These are phyloP conservation scores for Drosophila mettleri DNA, from an alignment of 2,888 invertebrate species.

Conservation along the genomic window DNA sequence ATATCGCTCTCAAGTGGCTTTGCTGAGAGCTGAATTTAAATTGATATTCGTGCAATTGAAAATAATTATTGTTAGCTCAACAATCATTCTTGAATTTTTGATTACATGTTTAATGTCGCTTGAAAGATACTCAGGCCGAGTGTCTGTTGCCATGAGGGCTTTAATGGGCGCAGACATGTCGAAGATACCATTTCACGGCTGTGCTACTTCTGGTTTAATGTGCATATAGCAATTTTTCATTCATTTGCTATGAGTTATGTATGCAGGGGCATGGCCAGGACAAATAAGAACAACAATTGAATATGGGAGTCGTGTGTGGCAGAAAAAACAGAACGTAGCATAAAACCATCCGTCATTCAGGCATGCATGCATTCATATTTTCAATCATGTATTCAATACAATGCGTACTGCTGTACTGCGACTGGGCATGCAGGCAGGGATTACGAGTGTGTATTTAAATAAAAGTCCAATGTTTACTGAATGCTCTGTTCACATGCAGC, in stretches of 20 bases:
- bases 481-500: slow-evolving; percentile 44
- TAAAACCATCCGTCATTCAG: slow-evolving; percentile 67
- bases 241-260: slow-evolving; percentile 64
- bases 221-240: slow-evolving; percentile 42
- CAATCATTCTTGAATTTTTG: not conserved
- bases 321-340: slow-evolving; percentile 35
- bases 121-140: not conserved
- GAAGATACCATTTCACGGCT: not conserved
- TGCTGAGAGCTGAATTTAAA: not conserved
- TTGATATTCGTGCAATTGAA: not conserved
- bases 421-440: slow-evolving; percentile 30
- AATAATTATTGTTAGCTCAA: not conserved
- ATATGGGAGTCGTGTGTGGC: slow-evolving; percentile 68
- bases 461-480: slow-evolving; percentile 70
- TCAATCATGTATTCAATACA: slow-evolving; percentile 76
- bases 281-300: slow-evolving; percentile 54
- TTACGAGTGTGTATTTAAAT: slow-evolving; percentile 62
- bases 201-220: not conserved
- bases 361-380: slow-evolving; percentile 64
- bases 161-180: not conserved
- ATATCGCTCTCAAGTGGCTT: no score
- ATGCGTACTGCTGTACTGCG: slow-evolving; percentile 42
- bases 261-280: slow-evolving; percentile 67
- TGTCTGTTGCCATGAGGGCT: not conserved
- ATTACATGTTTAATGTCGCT: not conserved